These are phyloP conservation scores for Dipodomys stephensi DNA, from an alignment of 2,113 vertebrate genomes.

Conservation along the genomic window DNA sequence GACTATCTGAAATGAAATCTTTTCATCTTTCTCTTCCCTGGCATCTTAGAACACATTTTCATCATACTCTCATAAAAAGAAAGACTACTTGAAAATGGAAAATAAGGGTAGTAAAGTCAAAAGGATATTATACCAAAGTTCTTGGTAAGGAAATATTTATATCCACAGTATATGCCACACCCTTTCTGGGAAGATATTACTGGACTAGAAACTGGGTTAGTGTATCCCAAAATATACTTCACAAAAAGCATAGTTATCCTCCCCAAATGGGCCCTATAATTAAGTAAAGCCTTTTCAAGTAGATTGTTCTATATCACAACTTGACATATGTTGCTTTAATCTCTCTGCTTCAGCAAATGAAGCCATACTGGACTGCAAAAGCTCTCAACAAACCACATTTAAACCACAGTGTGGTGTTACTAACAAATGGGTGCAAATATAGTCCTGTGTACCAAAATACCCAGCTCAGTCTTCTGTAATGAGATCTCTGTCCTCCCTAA, in stretches of 20 bases:
- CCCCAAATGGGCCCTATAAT: conserved; percentile 71
- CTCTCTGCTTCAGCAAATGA: conserved; percentile 62
- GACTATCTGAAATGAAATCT: conserved; percentile 77
- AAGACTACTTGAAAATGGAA: conserved; percentile 56
- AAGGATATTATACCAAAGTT: conserved; percentile 55
- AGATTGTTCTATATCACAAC: conserved; percentile 56
- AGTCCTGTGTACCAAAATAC: conserved; percentile 53
- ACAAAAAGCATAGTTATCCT: conserved; percentile 69
- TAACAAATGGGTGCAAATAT: conserved; percentile 56
- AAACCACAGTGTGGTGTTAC: conserved; percentile 51
- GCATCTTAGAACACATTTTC: conserved; percentile 68
- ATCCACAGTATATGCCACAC: conserved; percentile 60
- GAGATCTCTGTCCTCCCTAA: conserved; percentile 38
- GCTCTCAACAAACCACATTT: background rate
- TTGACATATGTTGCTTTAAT: conserved; percentile 66
- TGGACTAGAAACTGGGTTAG: conserved; percentile 56
- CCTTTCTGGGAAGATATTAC: conserved; percentile 63
- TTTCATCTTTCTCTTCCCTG: conserved; percentile 17
- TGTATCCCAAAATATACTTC: conserved; percentile 56
- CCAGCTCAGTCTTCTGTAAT: conserved; percentile 36
- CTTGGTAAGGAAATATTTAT: conserved; percentile 68
- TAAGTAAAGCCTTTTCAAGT: conserved; percentile 73
- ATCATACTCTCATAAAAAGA: conserved; percentile 40
- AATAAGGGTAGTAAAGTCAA: conserved; percentile 35
- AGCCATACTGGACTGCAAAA: conserved; percentile 61